Evolutionary conservation across 2,797 vertebrate species (phyloP).

Genomic region (Halcyon badia): DNA sequence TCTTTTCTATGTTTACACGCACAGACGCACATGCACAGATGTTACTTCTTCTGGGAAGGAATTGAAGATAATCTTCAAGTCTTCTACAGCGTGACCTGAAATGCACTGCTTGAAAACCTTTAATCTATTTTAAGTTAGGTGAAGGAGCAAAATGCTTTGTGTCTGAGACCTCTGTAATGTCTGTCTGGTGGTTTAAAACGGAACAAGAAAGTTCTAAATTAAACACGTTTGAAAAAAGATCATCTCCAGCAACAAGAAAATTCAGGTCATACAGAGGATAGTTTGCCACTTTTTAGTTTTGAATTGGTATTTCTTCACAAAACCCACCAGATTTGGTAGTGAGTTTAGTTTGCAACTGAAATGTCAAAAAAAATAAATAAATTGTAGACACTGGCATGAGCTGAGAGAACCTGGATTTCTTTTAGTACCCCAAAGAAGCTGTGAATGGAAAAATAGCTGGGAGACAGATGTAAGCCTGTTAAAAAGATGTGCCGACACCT

Average conservation of each 20-base stretch:
- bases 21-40: accelerated
- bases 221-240: not conserved
- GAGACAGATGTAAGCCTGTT: not conserved
- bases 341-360: not conserved
- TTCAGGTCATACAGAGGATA: not conserved
- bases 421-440: not conserved
- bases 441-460: not conserved
- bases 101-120: not conserved
- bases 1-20: accelerated
- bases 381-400: not conserved
- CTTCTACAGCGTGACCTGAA: not conserved
- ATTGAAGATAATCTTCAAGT: not conserved
- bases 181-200: not conserved
- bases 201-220: not conserved
- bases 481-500: not conserved
- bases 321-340: not conserved
- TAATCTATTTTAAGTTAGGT: not conserved
- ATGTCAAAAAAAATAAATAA: not conserved
- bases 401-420: not conserved
- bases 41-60: not conserved
- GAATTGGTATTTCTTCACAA: not conserved
- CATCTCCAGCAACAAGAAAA: not conserved
- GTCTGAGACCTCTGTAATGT: not conserved
- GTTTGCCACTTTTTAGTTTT: not conserved
- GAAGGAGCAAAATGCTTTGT: not conserved